Evolutionary conservation across 2,888 invertebrate genomes (phyloP), one percentile per base, ranked within the genome.

Genomic region (Tetrapedia diversipes): DNA sequence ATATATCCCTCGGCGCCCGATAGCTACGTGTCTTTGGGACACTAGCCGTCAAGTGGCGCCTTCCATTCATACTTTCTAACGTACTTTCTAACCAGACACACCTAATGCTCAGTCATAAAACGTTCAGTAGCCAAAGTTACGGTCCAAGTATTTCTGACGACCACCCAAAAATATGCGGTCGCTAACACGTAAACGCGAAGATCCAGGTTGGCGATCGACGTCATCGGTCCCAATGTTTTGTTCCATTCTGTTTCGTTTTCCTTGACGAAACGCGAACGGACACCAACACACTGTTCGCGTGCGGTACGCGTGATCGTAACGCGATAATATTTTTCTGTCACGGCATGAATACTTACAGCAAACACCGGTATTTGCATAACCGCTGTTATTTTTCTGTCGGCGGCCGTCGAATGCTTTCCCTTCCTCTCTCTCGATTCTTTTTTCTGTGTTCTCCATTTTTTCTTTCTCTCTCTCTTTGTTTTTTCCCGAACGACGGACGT

Each of bases 251-350:
- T n/a, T 19, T 29, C 47, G 24, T 47, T 22, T 3, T 6, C 24
- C n/a, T 29, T 19, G 7, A 32, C n/a, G 7, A 4, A 29, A 51
- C 6, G 22, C n/a, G n/a, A n/a, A 6, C 16, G n/a, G n/a, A n/a
- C 1, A n/a, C n/a, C 41, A n/a, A 41, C 1, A 10, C n/a, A n/a
- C 10, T 14, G n/a, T 16, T 27, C 16, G 24, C 11, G 11, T 11
- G n/a, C 24, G 24, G 14, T 19, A 14, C 27, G 57, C 14, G n/a
- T 10, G 65, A 53, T 41, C 22, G 19, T 14, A 16, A 32, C 32
- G 24, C 43, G 32, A 65, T 54, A 65, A 56, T 53, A 53, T 65
- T 45, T 34, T 4, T 11, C n/a, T 24, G 61, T 4, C 22, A 19
- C 27, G 34, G 11, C 8, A 16, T 4, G 22, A 71, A 47, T 49